Conservation (phyloP, 2,888 invertebrate genomes). For the Cryptocephalus primarius region DNA sequence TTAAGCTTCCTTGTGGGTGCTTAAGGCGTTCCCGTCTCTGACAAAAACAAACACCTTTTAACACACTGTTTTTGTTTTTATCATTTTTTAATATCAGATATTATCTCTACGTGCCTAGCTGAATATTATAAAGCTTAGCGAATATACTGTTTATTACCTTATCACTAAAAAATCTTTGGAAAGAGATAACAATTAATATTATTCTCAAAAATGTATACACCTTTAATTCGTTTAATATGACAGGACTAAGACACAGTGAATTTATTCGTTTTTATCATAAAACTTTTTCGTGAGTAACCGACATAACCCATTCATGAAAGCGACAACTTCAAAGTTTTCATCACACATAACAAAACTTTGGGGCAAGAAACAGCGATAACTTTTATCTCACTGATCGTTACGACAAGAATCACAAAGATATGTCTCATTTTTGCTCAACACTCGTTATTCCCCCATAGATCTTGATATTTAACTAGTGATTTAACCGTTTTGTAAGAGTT, state of each 20-base stretch:
- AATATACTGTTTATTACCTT: slow-evolving; percentile 29
- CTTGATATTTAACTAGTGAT: too few species aligned
- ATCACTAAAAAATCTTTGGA: slow-evolving; percentile 40
- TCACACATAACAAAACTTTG: too few species aligned
- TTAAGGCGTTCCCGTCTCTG: slow-evolving; percentile 15
- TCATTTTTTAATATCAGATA: background rate
- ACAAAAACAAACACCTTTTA: slow-evolving; percentile 7
- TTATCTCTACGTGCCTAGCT: slow-evolving; percentile 26
- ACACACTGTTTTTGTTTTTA: background rate
- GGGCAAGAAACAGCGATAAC: too few species aligned
- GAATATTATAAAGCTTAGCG: slow-evolving; percentile 30
- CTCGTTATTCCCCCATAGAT: too few species aligned
- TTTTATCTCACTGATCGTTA: too few species aligned
- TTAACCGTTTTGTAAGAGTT: too few species aligned
- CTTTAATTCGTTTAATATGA: slow-evolving; percentile 40
- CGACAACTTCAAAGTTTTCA: too few species aligned
- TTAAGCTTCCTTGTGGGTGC: slow-evolving; percentile 15
- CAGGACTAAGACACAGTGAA: slow-evolving; percentile 41
- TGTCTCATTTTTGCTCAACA: too few species aligned
- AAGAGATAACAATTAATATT: slow-evolving; percentile 39
- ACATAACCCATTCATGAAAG: too few species aligned
- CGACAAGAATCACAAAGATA: too few species aligned
- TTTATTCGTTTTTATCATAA: slow-evolving; percentile 33
- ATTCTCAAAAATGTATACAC: slow-evolving; percentile 38
- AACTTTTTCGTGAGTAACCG: background rate